These are phyloP conservation scores for Capitulum mitella DNA, from an alignment of 2,888 invertebrate species.

Conservation along the genomic window DNA sequence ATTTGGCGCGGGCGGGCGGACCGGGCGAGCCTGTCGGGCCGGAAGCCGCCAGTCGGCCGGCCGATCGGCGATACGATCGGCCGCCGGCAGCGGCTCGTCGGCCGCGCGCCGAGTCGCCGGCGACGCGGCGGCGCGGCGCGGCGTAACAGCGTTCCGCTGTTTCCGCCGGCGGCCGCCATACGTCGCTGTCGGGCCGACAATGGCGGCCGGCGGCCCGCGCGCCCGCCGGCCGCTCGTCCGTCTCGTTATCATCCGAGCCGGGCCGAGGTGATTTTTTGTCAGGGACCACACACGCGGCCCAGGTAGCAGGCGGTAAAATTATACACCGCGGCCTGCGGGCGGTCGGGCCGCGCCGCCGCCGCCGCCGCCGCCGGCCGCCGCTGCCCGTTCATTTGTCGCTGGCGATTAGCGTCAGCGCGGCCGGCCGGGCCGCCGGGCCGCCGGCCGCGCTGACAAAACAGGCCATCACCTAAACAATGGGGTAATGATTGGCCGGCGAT, in stretches of 20 bases:
- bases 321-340: conserved; percentile 2
- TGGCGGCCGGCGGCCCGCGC: not conserved
- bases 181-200: conserved; percentile 18
- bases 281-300: conserved; percentile 12
- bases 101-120: not conserved
- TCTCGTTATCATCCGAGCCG: conserved; percentile 10
- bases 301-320: conserved; percentile 16
- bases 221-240: not conserved
- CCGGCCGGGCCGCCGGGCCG: not conserved
- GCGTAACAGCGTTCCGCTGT: conserved; percentile 1
- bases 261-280: conserved; percentile 12
- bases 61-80: too few species aligned
- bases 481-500: conserved; percentile 13
- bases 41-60: not conserved
- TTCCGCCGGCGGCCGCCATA: not conserved
- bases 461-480: conserved; percentile 22
- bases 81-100: not conserved
- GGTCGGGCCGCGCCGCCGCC: not conserved
- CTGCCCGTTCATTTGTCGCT: not conserved
- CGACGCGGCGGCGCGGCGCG: not conserved
- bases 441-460: conserved; percentile 17
- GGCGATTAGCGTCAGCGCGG: not conserved
- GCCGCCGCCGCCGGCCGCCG: not conserved
- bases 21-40: not conserved
- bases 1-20: not conserved